These are phyloP conservation scores for Trichopria drosophilae DNA, from an alignment of 2,888 invertebrate genomes.

Conservation along the genomic window DNA sequence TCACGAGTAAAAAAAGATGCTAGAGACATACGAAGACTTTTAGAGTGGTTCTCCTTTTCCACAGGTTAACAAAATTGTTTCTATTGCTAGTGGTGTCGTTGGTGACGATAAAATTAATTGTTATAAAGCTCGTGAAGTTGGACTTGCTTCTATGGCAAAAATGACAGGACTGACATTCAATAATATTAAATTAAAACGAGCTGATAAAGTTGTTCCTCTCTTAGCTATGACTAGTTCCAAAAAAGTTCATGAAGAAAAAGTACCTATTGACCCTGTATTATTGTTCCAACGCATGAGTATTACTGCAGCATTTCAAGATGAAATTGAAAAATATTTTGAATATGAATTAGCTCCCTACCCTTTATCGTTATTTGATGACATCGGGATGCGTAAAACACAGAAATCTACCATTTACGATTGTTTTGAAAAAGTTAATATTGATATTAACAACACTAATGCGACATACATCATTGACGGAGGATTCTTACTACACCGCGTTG, in stretches of 20 bases:
- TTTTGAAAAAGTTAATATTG: constrained; percentile 26
- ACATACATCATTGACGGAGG: constrained; percentile 40
- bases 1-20: constrained; percentile 45
- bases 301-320: constrained; percentile 27
- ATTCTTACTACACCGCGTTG: constrained; percentile 46
- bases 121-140: constrained; percentile 45
- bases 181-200: constrained; percentile 23
- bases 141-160: constrained; percentile 39
- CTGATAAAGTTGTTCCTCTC: constrained; percentile 35
- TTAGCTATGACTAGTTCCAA: constrained; percentile 42
- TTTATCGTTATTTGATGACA: constrained; percentile 36
- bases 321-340: constrained; percentile 30
- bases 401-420: constrained; percentile 25
- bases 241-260: constrained; percentile 42
- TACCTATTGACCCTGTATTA: constrained; percentile 30
- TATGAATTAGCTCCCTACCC: constrained; percentile 36
- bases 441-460: not conserved
- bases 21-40: constrained; percentile 42
- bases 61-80: constrained; percentile 30
- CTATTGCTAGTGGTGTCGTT: constrained; percentile 34
- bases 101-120: constrained; percentile 37
- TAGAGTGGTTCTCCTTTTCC: constrained; percentile 49
- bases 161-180: constrained; percentile 38
- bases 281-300: constrained; percentile 34
- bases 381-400: constrained; percentile 36